Evolutionary conservation across 2,797 vertebrate species (phyloP).

Genomic region (Kryptolebias ocellatus): DNA sequence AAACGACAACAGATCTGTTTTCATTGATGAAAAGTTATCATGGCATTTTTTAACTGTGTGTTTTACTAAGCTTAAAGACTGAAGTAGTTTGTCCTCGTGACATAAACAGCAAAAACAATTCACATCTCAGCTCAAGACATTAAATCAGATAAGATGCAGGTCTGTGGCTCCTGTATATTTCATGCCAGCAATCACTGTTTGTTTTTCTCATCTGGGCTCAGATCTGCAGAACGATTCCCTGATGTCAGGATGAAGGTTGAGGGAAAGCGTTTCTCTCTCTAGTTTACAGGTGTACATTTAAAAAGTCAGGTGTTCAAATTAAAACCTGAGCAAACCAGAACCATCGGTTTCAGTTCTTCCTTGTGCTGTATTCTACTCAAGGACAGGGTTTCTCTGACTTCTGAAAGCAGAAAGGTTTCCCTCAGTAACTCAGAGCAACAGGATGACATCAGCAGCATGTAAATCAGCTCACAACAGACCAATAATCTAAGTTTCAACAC

Average conservation of each 20-base stretch:
- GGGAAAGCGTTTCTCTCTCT: neutral
- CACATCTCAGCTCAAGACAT: constrained; percentile 41
- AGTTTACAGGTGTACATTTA: neutral
- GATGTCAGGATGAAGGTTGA: constrained; percentile 45
- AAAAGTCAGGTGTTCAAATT: neutral
- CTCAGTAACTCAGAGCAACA: constrained; percentile 30
- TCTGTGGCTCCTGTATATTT: constrained; percentile 68
- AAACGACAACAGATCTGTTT: constrained; percentile 8
- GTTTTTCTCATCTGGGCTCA: constrained; percentile 74
- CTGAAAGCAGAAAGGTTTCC: constrained; percentile 41
- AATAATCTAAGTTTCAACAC: constrained; percentile 50
- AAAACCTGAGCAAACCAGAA: neutral
- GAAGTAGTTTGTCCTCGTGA: constrained; percentile 23
- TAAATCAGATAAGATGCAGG: constrained; percentile 78
- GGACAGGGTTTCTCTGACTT: constrained; percentile 22
- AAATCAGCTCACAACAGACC: constrained; percentile 50
- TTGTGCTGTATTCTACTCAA: constrained; percentile 17
- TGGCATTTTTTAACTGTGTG: neutral
- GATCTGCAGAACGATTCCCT: constrained; percentile 63
- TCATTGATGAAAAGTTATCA: neutral
- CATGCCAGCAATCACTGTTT: constrained; percentile 76
- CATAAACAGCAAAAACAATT: constrained; percentile 30
- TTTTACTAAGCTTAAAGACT: constrained; percentile 2
- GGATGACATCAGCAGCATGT: constrained; percentile 69
- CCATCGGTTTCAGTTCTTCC: constrained; percentile 13